Percentiles rank a stretch among this genome's conserved stretches.
phyloP scores from a whole-genome alignment of 2,888 invertebrate species.

The Caenorhabditis angaria region DNA sequence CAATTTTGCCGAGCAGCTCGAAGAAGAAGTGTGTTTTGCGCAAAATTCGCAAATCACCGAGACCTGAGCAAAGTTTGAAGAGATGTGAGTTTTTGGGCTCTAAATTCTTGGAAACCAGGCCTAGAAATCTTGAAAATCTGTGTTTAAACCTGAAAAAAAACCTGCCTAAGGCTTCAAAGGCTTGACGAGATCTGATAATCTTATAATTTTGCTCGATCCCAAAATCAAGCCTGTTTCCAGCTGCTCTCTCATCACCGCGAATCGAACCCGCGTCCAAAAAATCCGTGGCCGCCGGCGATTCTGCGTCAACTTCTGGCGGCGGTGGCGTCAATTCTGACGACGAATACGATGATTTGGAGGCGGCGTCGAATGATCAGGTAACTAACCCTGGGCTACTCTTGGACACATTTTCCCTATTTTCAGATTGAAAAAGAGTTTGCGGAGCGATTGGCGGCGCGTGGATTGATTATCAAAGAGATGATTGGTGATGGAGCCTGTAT shows the following conservation, averaged over 20 bases:
- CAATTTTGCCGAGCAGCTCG: neutral
- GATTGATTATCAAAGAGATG: conserved; percentile 84
- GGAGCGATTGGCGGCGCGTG: conserved; percentile 80
- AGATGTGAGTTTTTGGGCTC: neutral
- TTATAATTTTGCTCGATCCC: too few relatives aligned
- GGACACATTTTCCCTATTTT: too few relatives aligned
- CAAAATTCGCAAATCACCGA: conserved; percentile 7
- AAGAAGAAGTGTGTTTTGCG: too few relatives aligned
- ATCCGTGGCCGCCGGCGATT: neutral
- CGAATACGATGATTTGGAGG: conserved; percentile 18
- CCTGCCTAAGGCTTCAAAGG: too few relatives aligned
- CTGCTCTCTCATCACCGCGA: neutral
- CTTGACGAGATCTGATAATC: too few relatives aligned
- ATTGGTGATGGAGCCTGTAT: conserved; percentile 88
- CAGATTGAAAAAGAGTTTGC: conserved; percentile 81
- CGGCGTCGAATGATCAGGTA: neutral
- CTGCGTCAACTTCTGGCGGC: conserved; percentile 4
- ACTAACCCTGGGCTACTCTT: too few relatives aligned
- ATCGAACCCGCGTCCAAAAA: neutral
- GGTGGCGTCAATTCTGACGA: conserved; percentile 21
- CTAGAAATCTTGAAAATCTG: too few relatives aligned
- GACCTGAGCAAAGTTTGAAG: conserved; percentile 1
- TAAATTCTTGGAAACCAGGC: too few relatives aligned
- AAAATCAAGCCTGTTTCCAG: neutral
- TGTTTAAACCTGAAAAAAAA: too few relatives aligned